phyloP scores from a whole-genome alignment of 1,140 invertebrate genomes.

The Orussus abietinus region DNA sequence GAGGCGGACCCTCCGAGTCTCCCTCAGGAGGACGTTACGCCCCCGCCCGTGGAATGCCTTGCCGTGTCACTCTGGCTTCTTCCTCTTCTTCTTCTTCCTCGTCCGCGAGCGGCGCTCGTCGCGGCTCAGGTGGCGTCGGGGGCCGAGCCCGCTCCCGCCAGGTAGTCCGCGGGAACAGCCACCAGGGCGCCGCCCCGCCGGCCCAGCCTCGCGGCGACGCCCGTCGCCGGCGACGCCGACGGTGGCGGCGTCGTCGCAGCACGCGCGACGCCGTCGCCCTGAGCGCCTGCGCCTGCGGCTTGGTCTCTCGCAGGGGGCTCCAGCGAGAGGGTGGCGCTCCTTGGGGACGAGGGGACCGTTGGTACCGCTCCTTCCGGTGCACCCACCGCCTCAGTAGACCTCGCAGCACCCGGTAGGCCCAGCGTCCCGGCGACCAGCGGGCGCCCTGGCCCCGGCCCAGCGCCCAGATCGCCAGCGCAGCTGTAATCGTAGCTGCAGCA shows the following conservation, averaged over 20 bases:
- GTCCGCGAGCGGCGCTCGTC: slow-evolving; percentile 22
- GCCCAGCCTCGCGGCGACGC: slow-evolving; percentile 4
- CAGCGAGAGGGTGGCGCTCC: no score
- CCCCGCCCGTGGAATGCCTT: slow-evolving; percentile 12
- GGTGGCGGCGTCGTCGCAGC: slow-evolving; percentile 14
- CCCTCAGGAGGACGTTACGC: slow-evolving; percentile 3
- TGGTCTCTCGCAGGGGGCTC: no score
- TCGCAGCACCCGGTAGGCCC: slow-evolving; percentile 27
- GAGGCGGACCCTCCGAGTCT: background rate
- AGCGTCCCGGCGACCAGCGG: slow-evolving; percentile 25
- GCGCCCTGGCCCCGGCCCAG: slow-evolving; percentile 23
- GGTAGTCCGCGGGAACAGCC: slow-evolving; percentile 22
- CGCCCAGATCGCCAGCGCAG: slow-evolving; percentile 53
- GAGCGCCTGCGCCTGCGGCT: no score
- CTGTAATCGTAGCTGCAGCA: slow-evolving; percentile 62
- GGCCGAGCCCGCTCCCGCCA: slow-evolving; percentile 14
- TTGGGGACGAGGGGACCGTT: slow-evolving; percentile 34
- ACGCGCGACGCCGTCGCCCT: no score
- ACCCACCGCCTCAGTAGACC: slow-evolving; percentile 31
- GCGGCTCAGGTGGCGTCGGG: slow-evolving; percentile 18
- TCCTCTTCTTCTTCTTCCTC: slow-evolving; percentile 22
- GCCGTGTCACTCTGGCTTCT: slow-evolving; percentile 11
- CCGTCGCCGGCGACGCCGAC: slow-evolving; percentile 2
- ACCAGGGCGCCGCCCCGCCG: slow-evolving; percentile 13
- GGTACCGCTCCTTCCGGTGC: slow-evolving; percentile 46